Percentiles rank a stretch among this genome's conserved stretches.
Evolutionary conservation across 2,113 vertebrate genomes (phyloP).

Genomic region (Thomomys bottae): DNA sequence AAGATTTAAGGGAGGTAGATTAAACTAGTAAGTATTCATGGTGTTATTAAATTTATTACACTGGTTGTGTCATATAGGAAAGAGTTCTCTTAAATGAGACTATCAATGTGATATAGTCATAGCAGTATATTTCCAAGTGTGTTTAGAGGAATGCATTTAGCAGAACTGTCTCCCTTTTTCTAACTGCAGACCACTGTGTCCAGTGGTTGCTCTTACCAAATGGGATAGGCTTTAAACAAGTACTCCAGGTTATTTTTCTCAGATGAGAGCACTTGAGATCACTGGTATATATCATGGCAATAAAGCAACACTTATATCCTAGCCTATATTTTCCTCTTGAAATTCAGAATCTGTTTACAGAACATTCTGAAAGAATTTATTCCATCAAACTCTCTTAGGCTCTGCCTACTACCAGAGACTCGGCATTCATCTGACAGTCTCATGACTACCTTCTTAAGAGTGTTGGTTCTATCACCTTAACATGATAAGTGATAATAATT

Average conservation of each 20-base stretch:
- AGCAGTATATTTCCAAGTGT: background rate
- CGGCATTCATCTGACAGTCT: background rate
- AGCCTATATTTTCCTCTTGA: background rate
- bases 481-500: background rate
- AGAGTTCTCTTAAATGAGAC: background rate
- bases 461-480: background rate
- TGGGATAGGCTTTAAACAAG: background rate
- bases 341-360: background rate
- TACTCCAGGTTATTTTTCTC: background rate
- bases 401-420: background rate
- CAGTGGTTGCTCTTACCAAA: background rate
- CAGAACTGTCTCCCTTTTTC: background rate
- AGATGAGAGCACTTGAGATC: background rate
- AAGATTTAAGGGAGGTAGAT: background rate
- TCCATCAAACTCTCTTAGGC: background rate
- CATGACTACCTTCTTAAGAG: background rate
- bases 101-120: conserved; percentile 5
- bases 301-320: background rate
- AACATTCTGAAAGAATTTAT: background rate
- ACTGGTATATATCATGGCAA: background rate
- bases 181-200: background rate
- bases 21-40: background rate
- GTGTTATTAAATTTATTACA: background rate
- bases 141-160: background rate
- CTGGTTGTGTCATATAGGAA: background rate